These are phyloP conservation scores for Tetheella fluctuosa DNA, from an alignment of 2,888 invertebrate genomes.

Conservation along the genomic window DNA sequence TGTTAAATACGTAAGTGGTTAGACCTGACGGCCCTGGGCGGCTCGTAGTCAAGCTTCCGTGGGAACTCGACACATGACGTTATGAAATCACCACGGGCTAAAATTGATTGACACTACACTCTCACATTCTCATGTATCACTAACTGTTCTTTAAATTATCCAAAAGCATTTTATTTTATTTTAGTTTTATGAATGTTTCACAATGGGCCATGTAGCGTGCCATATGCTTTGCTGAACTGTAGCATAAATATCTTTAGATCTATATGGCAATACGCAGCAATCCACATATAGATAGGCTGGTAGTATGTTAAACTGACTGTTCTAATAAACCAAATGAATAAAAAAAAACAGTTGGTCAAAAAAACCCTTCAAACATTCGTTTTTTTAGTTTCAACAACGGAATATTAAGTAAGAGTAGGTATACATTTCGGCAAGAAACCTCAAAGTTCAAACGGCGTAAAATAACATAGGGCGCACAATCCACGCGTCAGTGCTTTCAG, in stretches of 20 bases:
- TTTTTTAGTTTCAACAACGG: constrained; percentile 2
- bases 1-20: constrained; percentile 82
- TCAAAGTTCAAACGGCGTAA: constrained; percentile 55
- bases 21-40: constrained; percentile 81
- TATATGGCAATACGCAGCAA: no score
- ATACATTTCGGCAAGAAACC: constrained; percentile 36
- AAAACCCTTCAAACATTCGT: not conserved
- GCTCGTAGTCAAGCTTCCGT: constrained; percentile 77
- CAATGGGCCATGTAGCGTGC: not conserved
- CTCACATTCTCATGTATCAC: constrained; percentile 39
- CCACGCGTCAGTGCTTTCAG: constrained; percentile 66
- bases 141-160: constrained; percentile 26
- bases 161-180: not conserved
- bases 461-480: constrained; percentile 57
- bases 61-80: constrained; percentile 81
- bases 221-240: no score
- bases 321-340: no score
- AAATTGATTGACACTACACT: constrained; percentile 76
- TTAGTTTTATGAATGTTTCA: no score
- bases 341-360: no score
- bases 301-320: no score
- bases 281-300: no score
- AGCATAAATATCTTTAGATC: no score
- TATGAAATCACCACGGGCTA: constrained; percentile 77
- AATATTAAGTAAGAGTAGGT: no score